These are phyloP conservation scores for Conistra vaccinii DNA, from an alignment of 2,888 invertebrate species.

Conservation along the genomic window DNA sequence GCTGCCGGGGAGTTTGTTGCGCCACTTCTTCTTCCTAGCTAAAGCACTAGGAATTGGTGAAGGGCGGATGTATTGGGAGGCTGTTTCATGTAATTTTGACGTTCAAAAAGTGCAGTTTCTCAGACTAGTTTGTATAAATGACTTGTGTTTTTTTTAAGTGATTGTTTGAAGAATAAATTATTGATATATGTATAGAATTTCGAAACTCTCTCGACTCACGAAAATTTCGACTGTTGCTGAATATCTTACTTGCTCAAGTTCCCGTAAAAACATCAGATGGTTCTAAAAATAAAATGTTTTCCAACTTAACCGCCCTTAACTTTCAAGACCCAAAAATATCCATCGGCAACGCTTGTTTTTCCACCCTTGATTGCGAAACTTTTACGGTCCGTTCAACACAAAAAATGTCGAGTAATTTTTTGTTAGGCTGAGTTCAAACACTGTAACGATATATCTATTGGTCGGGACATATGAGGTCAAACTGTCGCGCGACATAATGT, in stretches of 20 bases:
- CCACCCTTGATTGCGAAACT: constrained; percentile 84
- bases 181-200: not conserved
- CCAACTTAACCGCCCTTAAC: constrained; percentile 17
- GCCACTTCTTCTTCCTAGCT: not conserved
- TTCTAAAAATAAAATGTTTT: constrained; percentile 38
- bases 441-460: constrained; percentile 86
- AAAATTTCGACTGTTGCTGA: too few species aligned
- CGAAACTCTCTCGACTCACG: too few species aligned
- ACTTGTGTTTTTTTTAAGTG: not conserved
- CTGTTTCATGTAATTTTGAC: too few species aligned
- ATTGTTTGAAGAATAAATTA: not conserved
- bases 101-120: too few species aligned
- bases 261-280: not conserved
- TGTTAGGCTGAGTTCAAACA: constrained; percentile 74
- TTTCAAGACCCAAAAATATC: constrained; percentile 61
- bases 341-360: constrained; percentile 76
- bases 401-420: constrained; percentile 81
- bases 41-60: not conserved
- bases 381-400: constrained; percentile 76
- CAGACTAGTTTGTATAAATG: too few species aligned
- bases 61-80: too few species aligned
- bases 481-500: constrained; percentile 73
- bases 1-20: not conserved
- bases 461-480: constrained; percentile 77
- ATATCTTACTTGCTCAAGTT: not conserved